These are phyloP conservation scores for Didymodactylos carnosus DNA, from an alignment of 2,888 invertebrate genomes.

Conservation along the genomic window DNA sequence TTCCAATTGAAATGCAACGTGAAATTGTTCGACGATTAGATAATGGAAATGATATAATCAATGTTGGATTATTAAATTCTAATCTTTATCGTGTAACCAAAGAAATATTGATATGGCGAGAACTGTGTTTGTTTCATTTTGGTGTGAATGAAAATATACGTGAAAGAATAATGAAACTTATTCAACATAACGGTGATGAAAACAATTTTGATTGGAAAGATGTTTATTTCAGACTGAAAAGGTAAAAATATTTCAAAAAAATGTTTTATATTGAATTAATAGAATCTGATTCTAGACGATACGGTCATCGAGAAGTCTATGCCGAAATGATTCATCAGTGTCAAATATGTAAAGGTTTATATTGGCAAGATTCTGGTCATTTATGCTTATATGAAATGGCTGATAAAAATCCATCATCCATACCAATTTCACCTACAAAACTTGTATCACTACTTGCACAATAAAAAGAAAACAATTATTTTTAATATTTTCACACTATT, in stretches of 20 bases:
- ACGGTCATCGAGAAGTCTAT: slow-evolving; percentile 70
- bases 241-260: too few relatives aligned
- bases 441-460: not conserved
- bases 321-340: slow-evolving; percentile 82
- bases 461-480: not conserved
- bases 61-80: slow-evolving; percentile 29
- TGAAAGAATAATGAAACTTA: not conserved
- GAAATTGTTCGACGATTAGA: slow-evolving; percentile 68
- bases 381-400: not conserved
- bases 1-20: slow-evolving; percentile 79
- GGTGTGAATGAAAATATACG: not conserved
- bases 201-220: slow-evolving; percentile 16
- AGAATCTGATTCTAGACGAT: too few relatives aligned
- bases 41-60: slow-evolving; percentile 71
- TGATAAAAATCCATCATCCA: not conserved
- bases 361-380: slow-evolving; percentile 50
- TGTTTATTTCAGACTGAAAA: slow-evolving; percentile 27
- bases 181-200: not conserved
- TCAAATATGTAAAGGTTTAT: slow-evolving; percentile 76
- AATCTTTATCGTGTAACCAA: slow-evolving; percentile 51
- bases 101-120: slow-evolving; percentile 62
- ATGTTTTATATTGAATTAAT: too few relatives aligned
- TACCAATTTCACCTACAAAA: not conserved
- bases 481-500: not conserved
- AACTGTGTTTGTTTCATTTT: slow-evolving; percentile 75